Evolutionary conservation across 2,888 invertebrate species (phyloP).

Genomic region (Drosophila siamana): DNA sequence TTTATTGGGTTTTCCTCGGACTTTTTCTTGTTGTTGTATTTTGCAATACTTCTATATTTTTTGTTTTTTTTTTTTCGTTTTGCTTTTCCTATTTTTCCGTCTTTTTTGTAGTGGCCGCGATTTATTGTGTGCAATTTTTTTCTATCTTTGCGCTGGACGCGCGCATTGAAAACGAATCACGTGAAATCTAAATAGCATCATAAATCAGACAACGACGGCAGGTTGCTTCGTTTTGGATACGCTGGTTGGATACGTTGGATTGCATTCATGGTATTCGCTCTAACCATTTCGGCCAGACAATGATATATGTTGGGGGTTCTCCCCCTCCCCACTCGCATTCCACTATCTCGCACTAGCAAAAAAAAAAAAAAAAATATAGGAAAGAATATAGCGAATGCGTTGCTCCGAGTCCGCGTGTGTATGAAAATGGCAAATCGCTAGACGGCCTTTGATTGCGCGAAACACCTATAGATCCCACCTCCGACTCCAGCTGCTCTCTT

Average conservation of each 20-base stretch:
- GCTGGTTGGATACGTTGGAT: conserved; percentile 43
- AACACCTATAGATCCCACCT: conserved; percentile 13
- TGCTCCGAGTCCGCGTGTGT: conserved; percentile 69
- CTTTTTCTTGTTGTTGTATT: conserved; percentile 31
- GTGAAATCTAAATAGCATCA: conserved; percentile 82
- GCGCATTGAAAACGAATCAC: conserved; percentile 81
- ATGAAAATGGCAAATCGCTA: conserved; percentile 79
- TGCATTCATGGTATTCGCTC: conserved; percentile 44
- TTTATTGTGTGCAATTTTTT: conserved; percentile 76
- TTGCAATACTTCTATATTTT: conserved; percentile 14
- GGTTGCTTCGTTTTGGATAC: conserved; percentile 66
- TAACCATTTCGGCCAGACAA: conserved; percentile 69
- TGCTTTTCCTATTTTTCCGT: conserved; percentile 23
- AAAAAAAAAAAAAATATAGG: too few species aligned
- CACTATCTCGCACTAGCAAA: too few species aligned
- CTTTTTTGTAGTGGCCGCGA: conserved; percentile 54
- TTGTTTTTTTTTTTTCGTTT: conserved; percentile 34
- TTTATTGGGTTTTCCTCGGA: conserved; percentile 24
- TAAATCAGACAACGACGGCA: conserved; percentile 82
- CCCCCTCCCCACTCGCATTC: too few species aligned
- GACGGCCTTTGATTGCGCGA: conserved; percentile 78
- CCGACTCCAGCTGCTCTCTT: not conserved
- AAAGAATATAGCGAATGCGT: conserved; percentile 70
- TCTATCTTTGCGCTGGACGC: conserved; percentile 73
- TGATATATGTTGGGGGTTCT: conserved; percentile 75